These are phyloP conservation scores for Ageneiosus marmoratus DNA, from an alignment of 2,113 vertebrate genomes.

Conservation along the genomic window DNA sequence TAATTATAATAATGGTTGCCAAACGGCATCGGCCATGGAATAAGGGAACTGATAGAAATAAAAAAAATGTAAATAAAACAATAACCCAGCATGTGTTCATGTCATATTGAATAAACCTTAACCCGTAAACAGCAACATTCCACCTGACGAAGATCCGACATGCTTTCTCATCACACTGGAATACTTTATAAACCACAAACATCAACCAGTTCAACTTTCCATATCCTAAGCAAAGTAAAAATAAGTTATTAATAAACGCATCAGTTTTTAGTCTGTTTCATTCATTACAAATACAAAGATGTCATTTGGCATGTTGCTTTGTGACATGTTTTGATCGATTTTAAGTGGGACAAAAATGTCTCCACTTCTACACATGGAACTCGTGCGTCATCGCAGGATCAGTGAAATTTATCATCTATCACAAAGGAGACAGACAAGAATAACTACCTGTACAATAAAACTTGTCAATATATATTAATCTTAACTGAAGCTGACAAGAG, in stretches of 20 bases:
- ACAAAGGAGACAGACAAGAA: conserved; percentile 7
- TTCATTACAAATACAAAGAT: conserved; percentile 19
- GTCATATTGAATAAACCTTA: conserved; percentile 64
- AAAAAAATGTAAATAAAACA: conserved; percentile 69
- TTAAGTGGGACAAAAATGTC: background rate
- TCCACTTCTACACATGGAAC: conserved; percentile 2
- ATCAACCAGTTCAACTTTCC: background rate
- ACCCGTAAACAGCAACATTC: conserved; percentile 74
- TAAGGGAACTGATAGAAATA: conserved; percentile 56
- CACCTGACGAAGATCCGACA: conserved; percentile 61
- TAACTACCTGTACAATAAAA: conserved; percentile 11
- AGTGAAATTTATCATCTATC: conserved; percentile 5
- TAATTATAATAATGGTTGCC: conserved; percentile 51
- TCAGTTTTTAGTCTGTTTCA: conserved; percentile 23
- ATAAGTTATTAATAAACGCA: conserved; percentile 39
- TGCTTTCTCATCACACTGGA: conserved; percentile 18
- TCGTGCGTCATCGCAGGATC: background rate
- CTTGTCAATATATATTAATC: conserved; percentile 21
- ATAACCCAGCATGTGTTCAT: conserved; percentile 55
- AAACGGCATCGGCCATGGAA: conserved; percentile 58
- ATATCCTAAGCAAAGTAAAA: conserved; percentile 22
- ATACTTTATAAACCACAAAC: conserved; percentile 12
- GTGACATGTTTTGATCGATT: conserved; percentile 14
- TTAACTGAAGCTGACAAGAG: conserved; percentile 16
- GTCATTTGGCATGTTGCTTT: conserved; percentile 39